phyloP scores from a whole-genome alignment of 1,140 invertebrate genomes.

The Zaprionus nigranus region DNA sequence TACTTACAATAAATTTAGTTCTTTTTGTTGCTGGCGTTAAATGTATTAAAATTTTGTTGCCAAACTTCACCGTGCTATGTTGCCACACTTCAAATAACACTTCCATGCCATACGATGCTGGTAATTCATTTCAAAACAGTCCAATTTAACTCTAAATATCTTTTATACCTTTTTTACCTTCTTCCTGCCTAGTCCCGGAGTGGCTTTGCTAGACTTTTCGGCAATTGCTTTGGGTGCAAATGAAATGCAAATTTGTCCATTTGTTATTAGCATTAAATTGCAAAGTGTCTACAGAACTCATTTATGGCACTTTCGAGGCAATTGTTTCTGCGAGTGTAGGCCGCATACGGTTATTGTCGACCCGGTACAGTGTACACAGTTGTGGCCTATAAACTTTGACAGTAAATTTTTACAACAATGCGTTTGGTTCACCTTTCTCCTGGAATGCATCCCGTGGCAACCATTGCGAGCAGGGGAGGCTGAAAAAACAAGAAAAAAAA shows the following conservation, averaged over 20 bases:
- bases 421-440: slow-evolving; percentile 25
- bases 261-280: slow-evolving; percentile 47
- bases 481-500: slow-evolving; percentile 32
- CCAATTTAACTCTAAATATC: neutral
- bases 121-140: neutral
- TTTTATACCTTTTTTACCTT: neutral
- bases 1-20: no score
- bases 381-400: slow-evolving; percentile 74
- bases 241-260: slow-evolving; percentile 57
- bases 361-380: slow-evolving; percentile 39
- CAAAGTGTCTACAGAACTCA: slow-evolving; percentile 29
- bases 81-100: no score
- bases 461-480: slow-evolving; percentile 14
- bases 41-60: no score
- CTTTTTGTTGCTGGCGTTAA: no score
- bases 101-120: neutral
- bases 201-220: neutral
- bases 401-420: slow-evolving; percentile 77
- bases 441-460: slow-evolving; percentile 52
- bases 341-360: slow-evolving; percentile 48
- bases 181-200: no score
- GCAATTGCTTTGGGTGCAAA: slow-evolving; percentile 11
- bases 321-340: slow-evolving; percentile 33
- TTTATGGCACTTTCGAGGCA: slow-evolving; percentile 46
- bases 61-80: no score